phyloP scores from a whole-genome alignment of 2,888 invertebrate genomes.

The Choristoneura rosaceana region DNA sequence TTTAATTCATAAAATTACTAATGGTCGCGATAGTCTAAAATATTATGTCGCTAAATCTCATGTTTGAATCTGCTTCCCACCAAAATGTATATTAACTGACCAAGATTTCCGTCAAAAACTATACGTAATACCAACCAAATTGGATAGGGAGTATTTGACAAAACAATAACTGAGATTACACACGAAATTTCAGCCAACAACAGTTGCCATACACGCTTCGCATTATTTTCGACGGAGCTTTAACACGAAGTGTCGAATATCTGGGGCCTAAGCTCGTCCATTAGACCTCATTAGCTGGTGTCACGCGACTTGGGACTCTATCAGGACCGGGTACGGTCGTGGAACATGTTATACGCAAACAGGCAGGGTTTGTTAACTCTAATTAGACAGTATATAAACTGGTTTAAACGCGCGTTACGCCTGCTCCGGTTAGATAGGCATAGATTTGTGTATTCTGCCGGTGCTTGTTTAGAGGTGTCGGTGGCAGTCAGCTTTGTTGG shows the following conservation, averaged over 20 bases:
- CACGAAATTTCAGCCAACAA: neutral
- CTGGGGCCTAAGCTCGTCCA: conserved; percentile 26
- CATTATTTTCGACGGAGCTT: conserved; percentile 5
- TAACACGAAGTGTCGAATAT: conserved; percentile 39
- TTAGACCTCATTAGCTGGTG: conserved; percentile 49
- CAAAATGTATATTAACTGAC: neutral
- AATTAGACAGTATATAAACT: conserved; percentile 65
- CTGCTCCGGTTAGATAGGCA: conserved; percentile 35
- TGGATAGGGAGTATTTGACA: neutral
- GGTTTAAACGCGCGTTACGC: conserved; percentile 45
- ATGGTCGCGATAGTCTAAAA: too few species aligned
- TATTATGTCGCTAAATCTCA: neutral
- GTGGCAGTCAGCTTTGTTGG: conserved; percentile 4
- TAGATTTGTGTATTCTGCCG: conserved; percentile 35
- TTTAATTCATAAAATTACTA: too few species aligned
- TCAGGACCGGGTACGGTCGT: neutral
- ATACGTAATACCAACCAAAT: neutral
- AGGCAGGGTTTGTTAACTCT: conserved; percentile 64
- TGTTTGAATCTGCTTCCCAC: neutral
- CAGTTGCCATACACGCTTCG: neutral
- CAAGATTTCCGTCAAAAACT: neutral
- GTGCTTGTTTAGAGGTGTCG: conserved; percentile 27
- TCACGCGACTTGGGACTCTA: conserved; percentile 44
- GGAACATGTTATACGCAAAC: conserved; percentile 55
- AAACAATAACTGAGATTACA: conserved; percentile 9